These are phyloP conservation scores for Pteronura brasiliensis DNA, from an alignment of 2,113 vertebrate genomes.

Conservation along the genomic window DNA sequence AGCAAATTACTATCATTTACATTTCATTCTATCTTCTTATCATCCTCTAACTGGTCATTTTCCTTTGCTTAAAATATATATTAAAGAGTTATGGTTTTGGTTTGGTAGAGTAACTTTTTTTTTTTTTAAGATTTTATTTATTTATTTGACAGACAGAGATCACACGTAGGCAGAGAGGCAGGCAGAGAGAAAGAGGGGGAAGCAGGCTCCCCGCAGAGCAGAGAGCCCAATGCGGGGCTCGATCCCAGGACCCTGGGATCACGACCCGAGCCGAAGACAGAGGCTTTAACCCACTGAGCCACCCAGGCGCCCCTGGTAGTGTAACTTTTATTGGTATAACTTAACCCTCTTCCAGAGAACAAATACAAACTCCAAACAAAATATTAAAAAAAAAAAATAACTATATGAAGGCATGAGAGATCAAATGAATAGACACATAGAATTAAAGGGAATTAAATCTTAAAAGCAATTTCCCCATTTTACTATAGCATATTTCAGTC, in stretches of 20 bases:
- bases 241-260: too few species aligned
- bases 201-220: too few species aligned
- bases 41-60: background rate
- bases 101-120: background rate
- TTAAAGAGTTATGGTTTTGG: background rate
- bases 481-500: background rate
- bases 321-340: background rate
- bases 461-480: background rate
- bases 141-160: too few species aligned
- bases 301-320: too few species aligned
- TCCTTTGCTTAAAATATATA: background rate
- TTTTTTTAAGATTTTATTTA: too few species aligned
- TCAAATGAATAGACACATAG: background rate
- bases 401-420: background rate
- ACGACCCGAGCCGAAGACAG: too few species aligned
- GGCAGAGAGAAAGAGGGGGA: too few species aligned
- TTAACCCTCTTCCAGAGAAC: background rate
- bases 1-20: background rate
- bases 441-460: background rate
- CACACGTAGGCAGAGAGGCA: too few species aligned
- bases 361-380: background rate
- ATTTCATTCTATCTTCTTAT: background rate
- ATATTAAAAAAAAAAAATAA: background rate
- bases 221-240: too few species aligned
- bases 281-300: too few species aligned